Percentiles rank a stretch among this genome's conserved stretches.
Conservation (phyloP, 2,797 vertebrate species). For the Simalia tracyae region DNA sequence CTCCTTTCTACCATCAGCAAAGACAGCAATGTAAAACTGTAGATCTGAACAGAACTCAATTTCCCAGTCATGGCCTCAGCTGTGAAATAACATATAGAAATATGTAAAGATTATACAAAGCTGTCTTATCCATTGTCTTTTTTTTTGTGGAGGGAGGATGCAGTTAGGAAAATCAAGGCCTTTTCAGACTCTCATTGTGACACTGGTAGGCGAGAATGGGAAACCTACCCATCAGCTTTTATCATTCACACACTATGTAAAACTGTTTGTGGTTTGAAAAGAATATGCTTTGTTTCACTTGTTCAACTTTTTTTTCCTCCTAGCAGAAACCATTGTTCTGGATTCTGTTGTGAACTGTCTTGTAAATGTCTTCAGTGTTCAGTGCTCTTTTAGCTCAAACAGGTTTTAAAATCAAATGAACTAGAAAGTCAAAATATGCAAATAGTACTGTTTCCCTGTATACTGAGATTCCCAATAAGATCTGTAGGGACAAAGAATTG, state of each 20-base stretch:
- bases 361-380: neutral
- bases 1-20: neutral
- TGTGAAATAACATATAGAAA: slow-evolving; percentile 27
- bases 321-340: neutral
- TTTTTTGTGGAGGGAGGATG: neutral
- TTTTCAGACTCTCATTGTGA: slow-evolving; percentile 1
- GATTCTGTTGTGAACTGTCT: neutral
- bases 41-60: neutral
- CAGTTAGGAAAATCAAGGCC: slow-evolving; percentile 3
- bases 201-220: neutral
- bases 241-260: neutral
- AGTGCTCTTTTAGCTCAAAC: neutral
- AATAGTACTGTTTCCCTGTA: neutral
- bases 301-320: neutral
- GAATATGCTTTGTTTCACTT: slow-evolving; percentile 6
- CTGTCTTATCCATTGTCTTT: neutral
- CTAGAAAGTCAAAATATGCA: neutral
- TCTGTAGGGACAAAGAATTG: neutral
- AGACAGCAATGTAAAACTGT: neutral
- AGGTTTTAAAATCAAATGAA: neutral
- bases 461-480: neutral
- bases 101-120: neutral
- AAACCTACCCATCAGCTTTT: slow-evolving; percentile 1
- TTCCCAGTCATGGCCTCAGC: slow-evolving; percentile 3
- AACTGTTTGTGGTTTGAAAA: slow-evolving; percentile 16